phyloP scores from a whole-genome alignment of 2,888 invertebrate genomes.

The Athripsodes cinereus region DNA sequence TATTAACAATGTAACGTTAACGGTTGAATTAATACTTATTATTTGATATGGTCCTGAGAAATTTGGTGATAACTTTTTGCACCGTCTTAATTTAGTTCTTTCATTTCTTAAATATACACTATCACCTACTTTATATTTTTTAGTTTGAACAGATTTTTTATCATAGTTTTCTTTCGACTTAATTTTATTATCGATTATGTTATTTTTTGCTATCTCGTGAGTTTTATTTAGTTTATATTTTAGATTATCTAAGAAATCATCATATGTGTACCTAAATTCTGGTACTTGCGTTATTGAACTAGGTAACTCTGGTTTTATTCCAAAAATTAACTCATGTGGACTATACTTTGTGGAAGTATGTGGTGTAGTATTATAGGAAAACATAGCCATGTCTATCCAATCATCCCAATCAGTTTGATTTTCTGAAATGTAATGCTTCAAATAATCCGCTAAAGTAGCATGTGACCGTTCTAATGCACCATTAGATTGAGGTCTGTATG shows the following conservation, averaged over 20 bases:
- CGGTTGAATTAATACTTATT: background rate
- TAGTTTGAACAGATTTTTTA: background rate
- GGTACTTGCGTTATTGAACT: slow-evolving; percentile 26
- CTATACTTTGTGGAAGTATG: slow-evolving; percentile 30
- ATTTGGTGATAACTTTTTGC: background rate
- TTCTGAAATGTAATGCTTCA: slow-evolving; percentile 31
- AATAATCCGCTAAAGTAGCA: slow-evolving; percentile 30
- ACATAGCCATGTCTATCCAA: slow-evolving; percentile 30
- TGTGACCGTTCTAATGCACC: slow-evolving; percentile 33
- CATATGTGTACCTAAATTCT: slow-evolving; percentile 30
- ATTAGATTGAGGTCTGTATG: slow-evolving; percentile 32
- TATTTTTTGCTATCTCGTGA: slow-evolving; percentile 28
- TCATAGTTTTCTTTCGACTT: background rate
- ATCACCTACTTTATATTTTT: background rate
- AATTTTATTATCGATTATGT: slow-evolving; percentile 21
- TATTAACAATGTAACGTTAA: background rate
- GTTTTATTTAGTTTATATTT: slow-evolving; percentile 27
- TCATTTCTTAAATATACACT: background rate
- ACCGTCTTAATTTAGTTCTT: background rate
- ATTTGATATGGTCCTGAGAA: background rate
- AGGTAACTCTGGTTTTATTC: slow-evolving; percentile 27
- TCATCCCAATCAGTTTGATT: slow-evolving; percentile 32
- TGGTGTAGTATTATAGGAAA: slow-evolving; percentile 30
- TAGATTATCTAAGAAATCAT: slow-evolving; percentile 26
- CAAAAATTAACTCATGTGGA: slow-evolving; percentile 31